Evolutionary conservation across 2,797 vertebrate species (phyloP), one percentile per base, ranked within the genome.

Genomic region (Leuciscus waleckii): DNA sequence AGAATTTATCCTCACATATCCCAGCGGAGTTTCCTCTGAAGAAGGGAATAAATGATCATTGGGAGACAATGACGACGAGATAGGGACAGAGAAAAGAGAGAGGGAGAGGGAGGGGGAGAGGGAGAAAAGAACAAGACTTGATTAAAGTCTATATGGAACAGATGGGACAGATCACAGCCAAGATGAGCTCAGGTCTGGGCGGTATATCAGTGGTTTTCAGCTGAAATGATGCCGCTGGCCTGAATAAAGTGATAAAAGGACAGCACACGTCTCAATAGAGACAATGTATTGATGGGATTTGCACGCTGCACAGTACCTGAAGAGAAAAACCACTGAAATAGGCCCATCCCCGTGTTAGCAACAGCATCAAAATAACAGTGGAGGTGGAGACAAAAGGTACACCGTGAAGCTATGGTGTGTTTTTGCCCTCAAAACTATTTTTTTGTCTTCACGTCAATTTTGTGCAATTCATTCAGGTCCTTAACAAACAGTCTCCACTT

Each of bases 1-100:
- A 86, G 78, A 89, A 84, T 86, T 37, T 88, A 91, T 94, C 89
- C 96, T 96, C 95, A 96, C 96, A 96, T 96, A 93, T 96, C 94
- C 95, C 96, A 96, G 93, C 95, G 95, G 76, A 95, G 95, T 91
- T 96, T 96, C 95, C 95, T 95, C 95, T 96, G 95, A 61, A 93
- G 93, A 90, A 91, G 92, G 85, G 68, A 91, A 93, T 87, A 91
- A 77, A 91, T 84, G 86, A 92, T 92, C 91, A 91, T 88, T 90
- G 85, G 85, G 79, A 90, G 79, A 90, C 89, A 86, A 88, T 77
- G 90, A 90, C 81, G 90, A 82, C 85, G 67, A 73, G 86, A 61
- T 70, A 70, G 68, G 76, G 43, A 29, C 46, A 19, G 49, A 54
- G 77, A 76, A 26, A 39, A 90, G 67, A 82, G 14, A 86, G 76